Conservation (phyloP, 2,113 vertebrate genomes). For the Tachycineta bicolor region DNA sequence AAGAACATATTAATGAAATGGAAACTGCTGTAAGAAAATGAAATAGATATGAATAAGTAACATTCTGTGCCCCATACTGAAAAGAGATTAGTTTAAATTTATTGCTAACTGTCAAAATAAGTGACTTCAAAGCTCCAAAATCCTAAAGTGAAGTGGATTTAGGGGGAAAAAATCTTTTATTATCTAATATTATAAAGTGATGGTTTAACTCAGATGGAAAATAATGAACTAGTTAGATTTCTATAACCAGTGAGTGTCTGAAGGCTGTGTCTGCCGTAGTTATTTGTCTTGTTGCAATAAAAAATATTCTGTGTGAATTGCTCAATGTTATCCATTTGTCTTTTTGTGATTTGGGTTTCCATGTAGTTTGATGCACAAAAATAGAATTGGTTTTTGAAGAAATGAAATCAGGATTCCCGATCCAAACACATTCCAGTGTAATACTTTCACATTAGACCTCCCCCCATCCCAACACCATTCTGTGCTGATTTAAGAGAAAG, state of each 20-base stretch:
- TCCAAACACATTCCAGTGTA: neutral
- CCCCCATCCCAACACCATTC: neutral
- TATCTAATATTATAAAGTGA: neutral
- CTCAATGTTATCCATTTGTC: neutral
- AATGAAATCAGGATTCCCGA: neutral
- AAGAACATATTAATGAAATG: slow-evolving; percentile 11
- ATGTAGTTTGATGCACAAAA: neutral
- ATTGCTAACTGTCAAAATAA: slow-evolving; percentile 6
- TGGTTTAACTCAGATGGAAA: neutral
- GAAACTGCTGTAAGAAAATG: neutral
- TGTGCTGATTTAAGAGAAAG: neutral
- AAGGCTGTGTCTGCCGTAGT: neutral
- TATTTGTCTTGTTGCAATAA: neutral
- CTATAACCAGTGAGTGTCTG: neutral
- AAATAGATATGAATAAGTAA: slow-evolving; percentile 32
- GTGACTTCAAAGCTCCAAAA: slow-evolving; percentile 1
- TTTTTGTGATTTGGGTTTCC: neutral
- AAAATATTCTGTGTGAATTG: neutral
- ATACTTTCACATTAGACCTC: neutral
- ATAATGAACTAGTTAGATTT: neutral
- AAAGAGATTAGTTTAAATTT: neutral
- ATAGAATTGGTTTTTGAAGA: neutral
- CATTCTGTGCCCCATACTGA: neutral
- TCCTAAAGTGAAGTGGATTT: neutral
- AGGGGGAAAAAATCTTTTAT: neutral